Evolutionary conservation across 2,113 vertebrate species (phyloP).

Genomic region (Solea senegalensis): DNA sequence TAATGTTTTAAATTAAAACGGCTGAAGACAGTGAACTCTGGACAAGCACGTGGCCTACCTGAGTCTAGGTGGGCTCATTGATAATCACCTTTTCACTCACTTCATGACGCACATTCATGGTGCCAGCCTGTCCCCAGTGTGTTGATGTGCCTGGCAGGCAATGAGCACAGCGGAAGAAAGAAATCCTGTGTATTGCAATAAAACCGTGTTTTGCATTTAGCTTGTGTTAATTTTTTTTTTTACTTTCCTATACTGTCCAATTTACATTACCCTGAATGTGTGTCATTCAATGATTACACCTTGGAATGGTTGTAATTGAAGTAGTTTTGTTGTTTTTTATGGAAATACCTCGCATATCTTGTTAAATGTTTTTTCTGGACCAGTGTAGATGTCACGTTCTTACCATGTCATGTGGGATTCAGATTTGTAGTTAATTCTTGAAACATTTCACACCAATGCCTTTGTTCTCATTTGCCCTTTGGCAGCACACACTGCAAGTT

Average conservation of each 20-base stretch:
- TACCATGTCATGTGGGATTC: neutral
- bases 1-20: constrained; percentile 85
- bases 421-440: constrained; percentile 7
- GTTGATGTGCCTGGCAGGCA: constrained; percentile 71
- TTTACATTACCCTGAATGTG: neutral
- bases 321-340: neutral
- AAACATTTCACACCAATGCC: constrained; percentile 24
- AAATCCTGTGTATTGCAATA: constrained; percentile 82
- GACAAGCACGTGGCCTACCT: constrained; percentile 53
- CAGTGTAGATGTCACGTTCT: constrained; percentile 1
- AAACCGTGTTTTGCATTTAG: constrained; percentile 83
- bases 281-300: neutral
- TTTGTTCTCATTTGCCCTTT: constrained; percentile 40
- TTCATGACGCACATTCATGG: constrained; percentile 56
- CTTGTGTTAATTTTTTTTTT: constrained; percentile 24
- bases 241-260: neutral
- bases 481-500: constrained; percentile 20
- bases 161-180: constrained; percentile 65
- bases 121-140: constrained; percentile 66
- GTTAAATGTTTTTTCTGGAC: constrained; percentile 3
- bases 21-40: constrained; percentile 75
- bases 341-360: fast-evolving
- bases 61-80: constrained; percentile 50
- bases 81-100: constrained; percentile 52
- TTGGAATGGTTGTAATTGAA: neutral